Evolutionary conservation across 2,113 vertebrate species (phyloP), one percentile per base, ranked within the genome.

Genomic region (Mustelus asterias): DNA sequence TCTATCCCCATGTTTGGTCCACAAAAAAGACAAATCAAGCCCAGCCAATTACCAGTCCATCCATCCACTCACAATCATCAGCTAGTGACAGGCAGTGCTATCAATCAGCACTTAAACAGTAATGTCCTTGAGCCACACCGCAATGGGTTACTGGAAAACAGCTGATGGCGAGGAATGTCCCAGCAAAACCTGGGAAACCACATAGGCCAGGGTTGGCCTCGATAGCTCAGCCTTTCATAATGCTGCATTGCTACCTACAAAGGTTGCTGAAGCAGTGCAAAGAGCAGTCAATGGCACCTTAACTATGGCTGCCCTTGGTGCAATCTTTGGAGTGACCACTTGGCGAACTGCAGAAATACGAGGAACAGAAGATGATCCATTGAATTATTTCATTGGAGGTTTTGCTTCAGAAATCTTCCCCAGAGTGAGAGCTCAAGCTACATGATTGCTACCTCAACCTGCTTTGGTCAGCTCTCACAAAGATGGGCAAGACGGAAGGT

Each of bases 371-470:
- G 98, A 99, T 0, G 98, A 98, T 96, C 98, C 99, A 0, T 60
- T 98, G 70, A 98, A 99, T 97, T 99, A 99, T 96, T 99, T 99
- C 96, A 96, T 99, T 0, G 99, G 99, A 0, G 99, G 99, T 93
- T 99, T 99, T 0, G 97, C 98, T 0, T 98, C 98, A 0, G 99
- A 99, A 54, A 96, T 98, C 85, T 96, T 98, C 95, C 90, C 99
- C 4, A 99, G 99, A 96, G 98, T 97, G 0, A 98, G 99, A 99
- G 99, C 97, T 94, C 98, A 98, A 99, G 96, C 96, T 98, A 98
- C 20, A 96, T 97, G 37, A 97, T 98, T 0, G 99, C 98, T 0
- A 97, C 98, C 0, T 58, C 96, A 0, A 97, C 98, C 0, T 99
- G 99, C 96, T 6, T 98, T 13, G 97, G 97, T 54, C 94, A 0